Base-by-base conservation (phyloP, 2,113 vertebrate species). In the Lepus europaeus region DNA sequence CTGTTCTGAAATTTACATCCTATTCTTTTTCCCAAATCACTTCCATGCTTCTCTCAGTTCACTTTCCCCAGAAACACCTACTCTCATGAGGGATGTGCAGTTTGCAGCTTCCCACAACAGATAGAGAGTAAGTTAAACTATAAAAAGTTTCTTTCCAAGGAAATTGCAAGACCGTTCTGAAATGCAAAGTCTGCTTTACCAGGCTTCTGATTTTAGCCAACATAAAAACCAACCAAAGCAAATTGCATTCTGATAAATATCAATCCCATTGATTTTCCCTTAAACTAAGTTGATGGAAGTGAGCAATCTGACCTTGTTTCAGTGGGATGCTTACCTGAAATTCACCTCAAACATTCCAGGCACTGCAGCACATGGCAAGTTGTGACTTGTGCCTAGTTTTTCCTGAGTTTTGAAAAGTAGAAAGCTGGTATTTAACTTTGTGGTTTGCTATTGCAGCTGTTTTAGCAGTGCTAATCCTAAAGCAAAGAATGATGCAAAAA, bases 381-480 rank as follows among this genome's bases (percentile, higher is more conserved):
- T 87, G 68, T 78, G 93, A 90, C 69, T 88, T 33, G 73, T 76
- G 79, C 89, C 88, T 27, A 81, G n/a, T 25, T 61, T 97, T 59
- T 96, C 36, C 5, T 85, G n/a, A 93, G 82, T 68, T 97, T 95
- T 96, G 49, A 94, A 96, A 94, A 96, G 36, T 7, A 89, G 2
- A 9, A 90, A 69, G 84, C 69, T 97, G 73, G 70, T 74, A 78
- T 93, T 94, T 95, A 90, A 86, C 63, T 91, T 68, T 81, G 63
- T 51, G 45, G 81, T 92, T 93, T 93, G 94, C 93, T 16, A 23
- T 27, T 16, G 87, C 76, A 76, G 19, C 17, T 76, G 93, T 87
- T 84, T 96, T 92, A 81, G 68, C n/a, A 81, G 33, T 92, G 51
- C 13, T 97, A 95, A 93, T 98, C 82, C 85, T 88, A 81, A 53